A percentile compares a stretch with the other conserved stretches of the same genome.
phyloP scores from a whole-genome alignment of 2,888 invertebrate genomes.

The Brenthis ino region DNA sequence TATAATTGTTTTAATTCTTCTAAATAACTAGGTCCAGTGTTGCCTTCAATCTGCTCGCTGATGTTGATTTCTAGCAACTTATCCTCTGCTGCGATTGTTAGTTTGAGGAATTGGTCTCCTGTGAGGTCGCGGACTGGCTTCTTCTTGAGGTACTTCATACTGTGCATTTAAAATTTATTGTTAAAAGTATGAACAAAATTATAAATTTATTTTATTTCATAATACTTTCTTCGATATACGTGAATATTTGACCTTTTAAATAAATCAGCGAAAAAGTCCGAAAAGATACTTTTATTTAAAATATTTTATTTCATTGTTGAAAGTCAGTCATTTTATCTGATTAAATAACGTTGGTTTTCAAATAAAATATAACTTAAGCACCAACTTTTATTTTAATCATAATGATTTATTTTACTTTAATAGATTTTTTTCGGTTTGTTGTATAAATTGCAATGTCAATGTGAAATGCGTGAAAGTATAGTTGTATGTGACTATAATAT shows the following conservation, averaged over 20 bases:
- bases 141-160: slow-evolving; percentile 94
- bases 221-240: too few relatives aligned
- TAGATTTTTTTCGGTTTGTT: background rate
- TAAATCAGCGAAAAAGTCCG: too few relatives aligned
- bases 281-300: too few relatives aligned
- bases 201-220: too few relatives aligned
- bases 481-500: too few relatives aligned
- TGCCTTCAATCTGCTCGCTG: slow-evolving; percentile 89
- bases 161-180: slow-evolving; percentile 46
- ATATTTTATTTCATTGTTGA: too few relatives aligned
- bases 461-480: too few relatives aligned
- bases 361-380: background rate
- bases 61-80: slow-evolving; percentile 88
- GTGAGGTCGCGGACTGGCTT: slow-evolving; percentile 95
- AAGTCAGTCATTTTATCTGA: background rate
- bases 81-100: slow-evolving; percentile 91
- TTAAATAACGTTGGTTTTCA: background rate
- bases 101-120: slow-evolving; percentile 94
- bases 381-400: background rate
- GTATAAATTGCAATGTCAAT: too few relatives aligned
- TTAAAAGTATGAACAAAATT: too few relatives aligned
- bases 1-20: slow-evolving; percentile 95
- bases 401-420: slow-evolving; percentile 44
- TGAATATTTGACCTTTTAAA: too few relatives aligned
- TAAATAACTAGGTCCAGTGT: slow-evolving; percentile 88